Evolutionary conservation across 2,888 invertebrate species (phyloP), one percentile per base, ranked within the genome.

Genomic region (Ochropacha duplaris): DNA sequence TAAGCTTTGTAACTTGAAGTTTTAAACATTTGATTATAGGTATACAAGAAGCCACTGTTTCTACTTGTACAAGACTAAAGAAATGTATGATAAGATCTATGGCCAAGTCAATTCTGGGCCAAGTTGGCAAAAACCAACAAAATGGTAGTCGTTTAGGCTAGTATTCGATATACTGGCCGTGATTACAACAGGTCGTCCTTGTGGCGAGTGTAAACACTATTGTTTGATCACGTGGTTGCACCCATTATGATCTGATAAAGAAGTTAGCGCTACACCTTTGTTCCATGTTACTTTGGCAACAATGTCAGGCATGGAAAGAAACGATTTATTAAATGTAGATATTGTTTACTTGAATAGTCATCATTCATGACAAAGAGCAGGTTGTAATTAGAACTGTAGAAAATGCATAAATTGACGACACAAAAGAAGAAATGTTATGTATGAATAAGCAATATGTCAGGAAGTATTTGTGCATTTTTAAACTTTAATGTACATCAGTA

Each of bases 191-290:
- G 69, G 72, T 74, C 72, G 87, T 87, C 86, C 87, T 88, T 89
- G 86, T 78, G 67, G 61, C 70, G 66, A 88, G 76, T 84, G 83
- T 87, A 90, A 90, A 90, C 89, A 88, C 87, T 80, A 87, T 90
- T 90, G 90, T 90, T 89, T 83, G 73, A 84, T 88, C 88, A 89
- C 88, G 87, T 88, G 88, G 86, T 79, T 75, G 75, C 74, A 70
- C 74, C 80, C 77, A 88, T 87, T 87, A 90, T 85, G 78, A 84
- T 85, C 81, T 84, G 84, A 86, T 85, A 85, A 86, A 84, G 80
- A 74, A 74, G 76, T 81, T 76, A 79, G 76, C 76, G 72, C 74
- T 69, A 71, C 77, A 82, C 79, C 79, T 83, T 83, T 84, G 84
- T 84, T 80, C 72, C 66, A 68, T 39, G 56, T 55, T 54, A 55